Base-by-base conservation (phyloP, 2,113 vertebrate genomes). In the Neolamprologus hecqui region DNA sequence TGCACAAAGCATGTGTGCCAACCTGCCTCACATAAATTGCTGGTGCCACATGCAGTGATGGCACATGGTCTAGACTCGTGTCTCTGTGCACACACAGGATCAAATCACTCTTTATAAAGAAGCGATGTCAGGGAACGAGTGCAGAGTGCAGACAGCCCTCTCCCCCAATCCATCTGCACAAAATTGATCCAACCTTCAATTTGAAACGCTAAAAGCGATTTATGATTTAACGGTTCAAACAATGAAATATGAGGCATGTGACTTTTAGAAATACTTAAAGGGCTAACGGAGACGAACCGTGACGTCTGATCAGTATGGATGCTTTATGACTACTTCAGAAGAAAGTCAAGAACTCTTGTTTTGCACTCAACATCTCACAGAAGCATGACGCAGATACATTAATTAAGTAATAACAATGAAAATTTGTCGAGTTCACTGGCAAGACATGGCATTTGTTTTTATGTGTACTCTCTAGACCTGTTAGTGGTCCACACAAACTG, bases 61-160 rank as follows among this genome's bases (percentile, higher is more conserved):
- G 87, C 60, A 57, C 15, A 58, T 5, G 21, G 75, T 86, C 81
- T 86, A 90, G 77, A 90, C 81, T 81, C 70, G 4, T 42, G 81
- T 82, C 65, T 90, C 81, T 63, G 49, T 42, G 68, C 33, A n/a
- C 47, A 49, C 75, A 79, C 60, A n/a, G 42, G 51, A 33, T 82
- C 68, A 60, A 51, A 92, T 90, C 85, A 79, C 31, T 93, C 87
- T 90, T 82, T 81, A 89, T 90, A 79, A 91, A 83, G 60, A 84
- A 47, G 83, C 65, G 80, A 84, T 51, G 51, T 79, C 79, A 84
- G 73, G 37, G 51, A 85, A 75, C 12, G 6, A 88, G 47, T 81
- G 81, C 88, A 82, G 85, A 68, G 33, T 79, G 68, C 87, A 82
- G 85, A 70, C 84, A 79, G 54, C 73, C 35, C 35, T 45, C 63